These are phyloP conservation scores for Cygnus buccinator DNA, from an alignment of 2,113 vertebrate genomes.

Conservation along the genomic window DNA sequence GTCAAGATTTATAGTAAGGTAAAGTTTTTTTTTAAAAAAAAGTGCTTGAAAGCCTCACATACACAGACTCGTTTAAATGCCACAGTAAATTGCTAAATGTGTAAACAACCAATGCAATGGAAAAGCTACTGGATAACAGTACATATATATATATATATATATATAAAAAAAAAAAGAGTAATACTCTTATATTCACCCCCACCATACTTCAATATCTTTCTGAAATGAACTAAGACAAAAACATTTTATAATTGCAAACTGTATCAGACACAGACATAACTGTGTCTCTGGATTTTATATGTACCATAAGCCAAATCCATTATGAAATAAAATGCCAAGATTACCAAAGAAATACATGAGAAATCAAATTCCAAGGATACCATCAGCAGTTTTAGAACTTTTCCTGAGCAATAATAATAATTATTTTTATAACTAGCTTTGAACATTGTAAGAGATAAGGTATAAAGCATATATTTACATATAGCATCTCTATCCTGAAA, in stretches of 20 bases:
- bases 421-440: background rate
- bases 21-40: background rate
- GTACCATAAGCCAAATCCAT: background rate
- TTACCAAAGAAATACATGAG: background rate
- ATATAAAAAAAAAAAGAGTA: background rate
- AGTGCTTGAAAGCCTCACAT: background rate
- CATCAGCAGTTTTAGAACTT: background rate
- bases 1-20: background rate
- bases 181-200: background rate
- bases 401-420: background rate
- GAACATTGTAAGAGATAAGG: background rate
- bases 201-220: background rate
- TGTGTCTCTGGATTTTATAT: background rate
- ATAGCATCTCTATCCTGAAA: background rate
- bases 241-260: background rate
- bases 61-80: background rate
- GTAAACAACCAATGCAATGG: background rate
- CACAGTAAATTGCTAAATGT: background rate
- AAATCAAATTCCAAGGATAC: background rate
- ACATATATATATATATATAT: background rate
- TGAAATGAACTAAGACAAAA: background rate
- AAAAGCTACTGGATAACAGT: background rate
- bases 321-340: background rate
- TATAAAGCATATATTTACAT: background rate
- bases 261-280: background rate